Evolutionary conservation across 30 jellyfish, hydroid and myxozoan species (phyloP).

Genomic region (Aurelia coerulea): DNA sequence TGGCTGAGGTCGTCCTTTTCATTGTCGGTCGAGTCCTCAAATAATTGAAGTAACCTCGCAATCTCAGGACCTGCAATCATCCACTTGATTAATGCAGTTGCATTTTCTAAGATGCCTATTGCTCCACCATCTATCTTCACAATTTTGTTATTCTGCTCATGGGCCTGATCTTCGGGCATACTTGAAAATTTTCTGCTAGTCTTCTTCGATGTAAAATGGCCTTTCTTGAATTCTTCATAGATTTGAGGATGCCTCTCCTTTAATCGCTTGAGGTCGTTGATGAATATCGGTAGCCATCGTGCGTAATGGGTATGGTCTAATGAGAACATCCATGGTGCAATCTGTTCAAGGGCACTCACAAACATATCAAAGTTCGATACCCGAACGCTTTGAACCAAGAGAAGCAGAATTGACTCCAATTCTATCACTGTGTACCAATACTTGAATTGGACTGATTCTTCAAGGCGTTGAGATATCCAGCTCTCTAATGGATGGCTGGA

Average conservation of each 20-base stretch:
- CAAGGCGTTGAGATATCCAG: not conserved
- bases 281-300: conserved; percentile 46
- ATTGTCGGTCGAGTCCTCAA: not conserved
- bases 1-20: not conserved
- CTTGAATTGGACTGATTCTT: not conserved
- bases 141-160: conserved; percentile 59
- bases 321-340: conserved; percentile 60
- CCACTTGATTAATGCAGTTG: conserved; percentile 53
- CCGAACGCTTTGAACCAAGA: conserved; percentile 21
- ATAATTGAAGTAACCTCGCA: conserved; percentile 14
- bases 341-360: not conserved
- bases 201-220: conserved; percentile 19
- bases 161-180: conserved; percentile 63
- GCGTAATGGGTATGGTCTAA: conserved; percentile 46
- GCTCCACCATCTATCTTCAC: conserved; percentile 73
- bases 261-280: not conserved
- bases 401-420: conserved; percentile 5
- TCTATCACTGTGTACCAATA: conserved; percentile 23
- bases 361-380: conserved; percentile 23
- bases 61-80: conserved; percentile 63
- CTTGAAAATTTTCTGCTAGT: conserved; percentile 31
- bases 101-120: conserved; percentile 38
- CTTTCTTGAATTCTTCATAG: conserved; percentile 11
- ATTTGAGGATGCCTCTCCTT: conserved; percentile 21
- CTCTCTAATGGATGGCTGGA: no score